phyloP scores from a whole-genome alignment of 2,113 vertebrate genomes.

The Calidris pygmaea region DNA sequence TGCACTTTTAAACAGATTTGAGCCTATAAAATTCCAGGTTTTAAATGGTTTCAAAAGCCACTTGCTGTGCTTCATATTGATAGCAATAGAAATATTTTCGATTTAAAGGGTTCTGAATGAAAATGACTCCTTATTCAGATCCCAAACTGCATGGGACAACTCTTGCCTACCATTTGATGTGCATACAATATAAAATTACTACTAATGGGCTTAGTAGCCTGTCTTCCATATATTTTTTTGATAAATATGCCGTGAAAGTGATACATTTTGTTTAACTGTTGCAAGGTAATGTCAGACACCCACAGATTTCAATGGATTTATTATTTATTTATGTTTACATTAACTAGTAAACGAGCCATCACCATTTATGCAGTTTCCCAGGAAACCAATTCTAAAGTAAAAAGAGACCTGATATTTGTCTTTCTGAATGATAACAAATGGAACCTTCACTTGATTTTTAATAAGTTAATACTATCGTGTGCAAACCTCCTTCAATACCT shows the following conservation, averaged over 20 bases:
- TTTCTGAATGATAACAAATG: not conserved
- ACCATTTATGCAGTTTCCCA: not conserved
- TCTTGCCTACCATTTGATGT: not conserved
- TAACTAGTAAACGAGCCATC: not conserved
- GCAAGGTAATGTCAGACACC: not conserved
- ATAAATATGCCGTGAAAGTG: not conserved
- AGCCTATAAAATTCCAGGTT: not conserved
- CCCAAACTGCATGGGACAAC: not conserved
- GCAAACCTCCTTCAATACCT: not conserved
- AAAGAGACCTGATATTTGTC: not conserved
- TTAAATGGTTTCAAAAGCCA: not conserved
- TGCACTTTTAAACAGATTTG: not conserved
- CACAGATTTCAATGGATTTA: not conserved
- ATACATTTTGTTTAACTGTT: not conserved
- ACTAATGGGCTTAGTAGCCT: not conserved
- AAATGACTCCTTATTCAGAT: not conserved
- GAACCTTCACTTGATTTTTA: not conserved
- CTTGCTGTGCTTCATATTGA: not conserved
- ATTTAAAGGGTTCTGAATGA: not conserved
- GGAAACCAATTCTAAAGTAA: not conserved
- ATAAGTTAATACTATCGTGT: not conserved
- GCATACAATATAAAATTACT: not conserved
- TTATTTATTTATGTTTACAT: slow-evolving; percentile 10
- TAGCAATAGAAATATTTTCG: not conserved
- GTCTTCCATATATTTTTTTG: not conserved